phyloP scores from a whole-genome alignment of 2,113 vertebrate species.

The Nothocercus julius region DNA sequence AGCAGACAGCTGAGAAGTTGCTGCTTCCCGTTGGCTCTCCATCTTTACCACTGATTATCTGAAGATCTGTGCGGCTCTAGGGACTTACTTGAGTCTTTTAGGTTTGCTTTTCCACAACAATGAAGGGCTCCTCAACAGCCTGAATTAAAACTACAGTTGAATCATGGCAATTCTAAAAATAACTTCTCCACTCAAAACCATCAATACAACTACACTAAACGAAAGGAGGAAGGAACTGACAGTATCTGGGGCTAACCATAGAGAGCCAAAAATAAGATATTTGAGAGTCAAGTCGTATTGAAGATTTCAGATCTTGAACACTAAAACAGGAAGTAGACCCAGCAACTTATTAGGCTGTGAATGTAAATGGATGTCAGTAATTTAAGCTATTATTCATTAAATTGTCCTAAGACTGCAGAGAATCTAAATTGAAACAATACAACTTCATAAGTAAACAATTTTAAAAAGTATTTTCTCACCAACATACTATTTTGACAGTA shows the following conservation, averaged over 20 bases:
- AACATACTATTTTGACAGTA: constrained; percentile 91
- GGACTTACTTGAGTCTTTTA: neutral
- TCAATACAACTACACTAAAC: neutral
- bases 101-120: neutral
- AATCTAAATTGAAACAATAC: neutral
- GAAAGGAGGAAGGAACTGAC: neutral
- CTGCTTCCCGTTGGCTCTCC: neutral
- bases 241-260: neutral
- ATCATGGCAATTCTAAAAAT: neutral
- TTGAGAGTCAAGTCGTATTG: neutral
- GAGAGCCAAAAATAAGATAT: neutral
- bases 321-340: neutral
- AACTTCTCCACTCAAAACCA: neutral
- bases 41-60: neutral
- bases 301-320: neutral
- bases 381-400: neutral
- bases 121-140: neutral
- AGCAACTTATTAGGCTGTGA: neutral
- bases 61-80: neutral
- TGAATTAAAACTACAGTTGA: neutral
- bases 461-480: constrained; percentile 81
- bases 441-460: neutral
- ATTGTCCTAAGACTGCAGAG: neutral
- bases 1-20: neutral
- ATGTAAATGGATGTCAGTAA: neutral